Evolutionary conservation across 1,140 invertebrate genomes (phyloP).

Genomic region (Microplitis demolitor): DNA sequence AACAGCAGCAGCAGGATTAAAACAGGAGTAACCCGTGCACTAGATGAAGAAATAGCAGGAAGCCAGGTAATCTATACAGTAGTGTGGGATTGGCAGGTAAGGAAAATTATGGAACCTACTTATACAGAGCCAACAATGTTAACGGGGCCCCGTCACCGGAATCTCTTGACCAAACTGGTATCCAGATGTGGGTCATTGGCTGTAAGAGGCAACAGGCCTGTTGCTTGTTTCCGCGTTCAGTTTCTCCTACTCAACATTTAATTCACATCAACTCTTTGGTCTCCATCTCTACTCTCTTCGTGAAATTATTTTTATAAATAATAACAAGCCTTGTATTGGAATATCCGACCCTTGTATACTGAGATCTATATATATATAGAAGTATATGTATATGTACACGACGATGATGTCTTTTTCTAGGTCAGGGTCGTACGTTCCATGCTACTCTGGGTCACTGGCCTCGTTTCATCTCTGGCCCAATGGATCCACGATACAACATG

Average conservation of each 20-base stretch:
- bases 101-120: conserved; percentile 19
- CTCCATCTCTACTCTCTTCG: background rate
- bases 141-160: conserved; percentile 43
- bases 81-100: background rate
- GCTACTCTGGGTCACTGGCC: conserved; percentile 43
- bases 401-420: conserved; percentile 30
- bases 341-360: background rate
- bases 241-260: background rate
- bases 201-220: conserved; percentile 3
- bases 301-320: background rate
- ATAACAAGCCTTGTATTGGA: background rate
- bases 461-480: conserved; percentile 33
- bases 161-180: conserved; percentile 52
- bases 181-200: conserved; percentile 49
- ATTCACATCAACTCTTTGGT: background rate
- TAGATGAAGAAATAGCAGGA: conserved; percentile 6
- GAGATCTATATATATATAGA: no score
- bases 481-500: background rate
- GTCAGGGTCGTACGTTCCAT: conserved; percentile 43
- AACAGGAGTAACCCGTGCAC: background rate
- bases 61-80: background rate
- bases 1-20: no score
- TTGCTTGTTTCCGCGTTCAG: no score
- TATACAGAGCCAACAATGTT: conserved; percentile 31
- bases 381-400: background rate